A percentile compares a stretch with the other conserved stretches of the same genome.
phyloP scores from a whole-genome alignment of 2,888 invertebrate genomes.

The Serripes groenlandicus region DNA sequence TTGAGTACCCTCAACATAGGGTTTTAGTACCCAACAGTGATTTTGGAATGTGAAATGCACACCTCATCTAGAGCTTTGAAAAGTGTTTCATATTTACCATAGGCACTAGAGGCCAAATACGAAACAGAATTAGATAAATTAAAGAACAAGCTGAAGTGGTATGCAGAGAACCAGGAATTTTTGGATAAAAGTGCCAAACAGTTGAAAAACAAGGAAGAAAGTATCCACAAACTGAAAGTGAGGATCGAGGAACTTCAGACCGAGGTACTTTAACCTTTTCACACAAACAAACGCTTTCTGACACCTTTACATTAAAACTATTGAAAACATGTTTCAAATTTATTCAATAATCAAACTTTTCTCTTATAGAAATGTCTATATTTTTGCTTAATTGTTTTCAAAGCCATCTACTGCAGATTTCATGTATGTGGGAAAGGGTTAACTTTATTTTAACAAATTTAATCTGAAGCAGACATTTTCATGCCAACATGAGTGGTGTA shows the following conservation, averaged over 20 bases:
- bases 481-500: too few relatives aligned
- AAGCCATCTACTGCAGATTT: too few relatives aligned
- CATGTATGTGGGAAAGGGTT: too few relatives aligned
- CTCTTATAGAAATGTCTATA: too few relatives aligned
- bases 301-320: not conserved
- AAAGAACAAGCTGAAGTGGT: conserved; percentile 84
- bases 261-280: conserved; percentile 70
- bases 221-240: conserved; percentile 80
- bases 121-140: conserved; percentile 77
- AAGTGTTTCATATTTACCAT: conserved; percentile 14
- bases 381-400: too few relatives aligned
- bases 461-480: too few relatives aligned
- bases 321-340: not conserved
- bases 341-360: too few relatives aligned
- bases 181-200: conserved; percentile 81
- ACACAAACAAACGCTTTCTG: not conserved
- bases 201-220: conserved; percentile 79
- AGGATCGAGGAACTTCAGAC: conserved; percentile 81
- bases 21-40: too few relatives aligned
- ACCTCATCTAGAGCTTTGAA: too few relatives aligned
- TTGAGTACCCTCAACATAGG: too few relatives aligned
- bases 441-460: too few relatives aligned
- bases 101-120: conserved; percentile 78
- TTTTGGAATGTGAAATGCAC: too few relatives aligned
- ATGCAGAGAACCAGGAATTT: conserved; percentile 85